These are phyloP conservation scores for Microhierax caerulescens DNA, from an alignment of 2,797 vertebrate genomes.

Conservation along the genomic window DNA sequence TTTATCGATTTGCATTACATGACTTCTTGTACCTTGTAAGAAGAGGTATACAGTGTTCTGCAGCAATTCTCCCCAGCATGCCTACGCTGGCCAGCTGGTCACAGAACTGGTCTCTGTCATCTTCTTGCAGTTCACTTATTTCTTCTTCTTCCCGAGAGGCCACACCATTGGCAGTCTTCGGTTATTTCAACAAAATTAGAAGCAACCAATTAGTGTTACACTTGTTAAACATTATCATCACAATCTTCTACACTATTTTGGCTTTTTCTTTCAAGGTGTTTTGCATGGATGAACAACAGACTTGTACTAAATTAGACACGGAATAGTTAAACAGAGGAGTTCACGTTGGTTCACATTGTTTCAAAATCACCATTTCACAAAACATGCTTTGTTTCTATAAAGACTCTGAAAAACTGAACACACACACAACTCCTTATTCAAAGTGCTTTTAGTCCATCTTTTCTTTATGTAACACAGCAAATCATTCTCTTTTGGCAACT, in stretches of 20 bases:
- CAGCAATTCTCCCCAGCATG: conserved; percentile 94
- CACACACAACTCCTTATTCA: neutral
- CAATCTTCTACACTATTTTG: neutral
- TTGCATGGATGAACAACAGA: neutral
- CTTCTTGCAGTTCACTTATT: conserved; percentile 97
- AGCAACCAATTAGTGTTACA: neutral
- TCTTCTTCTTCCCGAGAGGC: conserved; percentile 95
- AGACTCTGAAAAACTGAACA: conserved; percentile 4
- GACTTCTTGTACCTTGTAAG: conserved; percentile 84
- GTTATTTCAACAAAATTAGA: conserved; percentile 31
- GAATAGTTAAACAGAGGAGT: neutral
- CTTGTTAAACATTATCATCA: neutral
- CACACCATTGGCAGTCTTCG: conserved; percentile 93
- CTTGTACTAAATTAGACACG: neutral
- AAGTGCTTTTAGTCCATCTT: conserved; percentile 49
- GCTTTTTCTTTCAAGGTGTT: neutral
- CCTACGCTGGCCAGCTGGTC: conserved; percentile 97
- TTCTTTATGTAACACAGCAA: conserved; percentile 64
- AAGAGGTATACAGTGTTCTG: conserved; percentile 96
- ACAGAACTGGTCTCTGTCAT: conserved; percentile 96
- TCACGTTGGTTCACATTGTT: neutral
- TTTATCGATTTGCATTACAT: neutral
- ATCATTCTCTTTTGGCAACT: conserved; percentile 65
- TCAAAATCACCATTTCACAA: neutral
- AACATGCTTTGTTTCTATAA: neutral